A percentile compares a stretch with the other conserved stretches of the same genome.
These are phyloP conservation scores for Camptogramma bilineatum DNA, from an alignment of 2,888 invertebrate species.

Conservation along the genomic window DNA sequence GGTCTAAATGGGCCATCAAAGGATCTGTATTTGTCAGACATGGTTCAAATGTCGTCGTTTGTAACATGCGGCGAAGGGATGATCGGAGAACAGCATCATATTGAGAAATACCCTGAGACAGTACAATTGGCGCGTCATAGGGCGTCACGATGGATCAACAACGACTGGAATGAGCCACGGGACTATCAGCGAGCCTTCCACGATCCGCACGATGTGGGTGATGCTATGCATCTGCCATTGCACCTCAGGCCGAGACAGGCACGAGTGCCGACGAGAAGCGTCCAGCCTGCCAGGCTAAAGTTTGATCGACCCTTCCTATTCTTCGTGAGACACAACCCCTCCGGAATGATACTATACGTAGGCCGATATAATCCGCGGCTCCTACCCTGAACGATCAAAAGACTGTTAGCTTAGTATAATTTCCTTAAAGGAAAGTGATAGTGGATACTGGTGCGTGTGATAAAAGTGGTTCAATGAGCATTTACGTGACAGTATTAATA, in stretches of 20 bases:
- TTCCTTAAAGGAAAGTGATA: conserved; percentile 82
- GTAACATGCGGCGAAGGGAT: conserved; percentile 92
- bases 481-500: conserved; percentile 84
- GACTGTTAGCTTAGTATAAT: conserved; percentile 81
- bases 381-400: conserved; percentile 86
- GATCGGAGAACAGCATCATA: conserved; percentile 90
- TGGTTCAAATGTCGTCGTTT: conserved; percentile 93
- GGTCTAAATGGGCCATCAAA: conserved; percentile 92
- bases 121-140: conserved; percentile 73
- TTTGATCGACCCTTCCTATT: conserved; percentile 95
- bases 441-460: conserved; percentile 76
- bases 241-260: conserved; percentile 90
- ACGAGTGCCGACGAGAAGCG: conserved; percentile 87
- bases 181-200: conserved; percentile 89
- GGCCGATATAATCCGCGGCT: conserved; percentile 94
- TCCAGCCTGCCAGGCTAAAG: conserved; percentile 89
- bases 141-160: conserved; percentile 76
- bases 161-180: conserved; percentile 83
- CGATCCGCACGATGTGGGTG: conserved; percentile 85
- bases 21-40: conserved; percentile 93
- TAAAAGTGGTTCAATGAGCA: conserved; percentile 73
- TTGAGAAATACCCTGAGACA: conserved; percentile 92
- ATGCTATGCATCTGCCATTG: conserved; percentile 86
- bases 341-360: conserved; percentile 95
- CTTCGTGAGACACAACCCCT: conserved; percentile 95